A percentile compares a stretch with the other conserved stretches of the same genome.
phyloP scores from a whole-genome alignment of 1,140 invertebrate genomes.

The Microplitis mediator region DNA sequence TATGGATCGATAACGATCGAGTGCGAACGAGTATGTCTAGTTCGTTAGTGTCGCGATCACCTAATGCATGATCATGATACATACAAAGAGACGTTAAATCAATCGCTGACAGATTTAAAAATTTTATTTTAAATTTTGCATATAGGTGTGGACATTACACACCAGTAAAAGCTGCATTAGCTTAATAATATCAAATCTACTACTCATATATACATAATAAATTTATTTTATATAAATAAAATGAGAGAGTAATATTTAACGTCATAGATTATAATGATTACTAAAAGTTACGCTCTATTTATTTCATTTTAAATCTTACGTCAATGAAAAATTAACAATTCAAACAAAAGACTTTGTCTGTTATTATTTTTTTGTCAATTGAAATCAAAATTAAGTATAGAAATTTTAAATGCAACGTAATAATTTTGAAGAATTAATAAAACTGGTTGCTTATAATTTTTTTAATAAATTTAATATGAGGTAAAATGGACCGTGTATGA shows the following conservation, averaged over 20 bases:
- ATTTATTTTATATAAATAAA: too few relatives aligned
- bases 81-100: conserved; percentile 38
- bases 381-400: too few relatives aligned
- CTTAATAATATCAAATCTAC: neutral
- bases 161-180: neutral
- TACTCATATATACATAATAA: neutral
- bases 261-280: conserved; percentile 30
- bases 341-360: neutral
- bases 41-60: conserved; percentile 29
- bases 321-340: neutral
- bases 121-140: neutral
- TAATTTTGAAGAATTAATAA: too few relatives aligned
- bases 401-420: too few relatives aligned
- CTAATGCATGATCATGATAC: neutral
- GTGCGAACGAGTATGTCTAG: conserved; percentile 20
- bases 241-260: conserved; percentile 34
- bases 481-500: too few relatives aligned
- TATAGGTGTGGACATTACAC: conserved; percentile 17
- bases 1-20: conserved; percentile 30
- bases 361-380: too few relatives aligned
- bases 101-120: conserved; percentile 28
- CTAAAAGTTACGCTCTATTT: conserved; percentile 31
- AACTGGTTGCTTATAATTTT: too few relatives aligned
- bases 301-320: conserved; percentile 16
- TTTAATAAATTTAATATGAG: too few relatives aligned